Conservation (phyloP, 2,113 vertebrate species). For the Synodontis membranacea region DNA sequence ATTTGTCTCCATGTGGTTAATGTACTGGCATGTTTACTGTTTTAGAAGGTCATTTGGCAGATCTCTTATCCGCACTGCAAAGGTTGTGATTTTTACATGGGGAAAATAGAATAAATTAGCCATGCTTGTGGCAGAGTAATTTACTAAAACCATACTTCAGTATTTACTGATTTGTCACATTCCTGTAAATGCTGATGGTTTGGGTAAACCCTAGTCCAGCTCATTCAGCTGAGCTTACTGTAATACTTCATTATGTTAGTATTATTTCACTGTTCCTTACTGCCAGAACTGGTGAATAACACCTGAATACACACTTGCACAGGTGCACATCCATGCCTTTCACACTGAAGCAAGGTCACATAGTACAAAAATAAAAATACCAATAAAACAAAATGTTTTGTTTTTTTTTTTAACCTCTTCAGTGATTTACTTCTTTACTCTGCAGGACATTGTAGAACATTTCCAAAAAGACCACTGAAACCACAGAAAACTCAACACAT, state of each 20-base stretch:
- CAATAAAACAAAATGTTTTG: not conserved
- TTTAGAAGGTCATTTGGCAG: conserved; percentile 58
- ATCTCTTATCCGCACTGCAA: too few relatives aligned
- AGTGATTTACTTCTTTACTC: not conserved
- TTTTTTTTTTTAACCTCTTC: not conserved
- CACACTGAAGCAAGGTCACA: not conserved
- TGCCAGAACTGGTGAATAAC: not conserved
- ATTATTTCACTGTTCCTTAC: not conserved
- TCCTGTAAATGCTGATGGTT: not conserved
- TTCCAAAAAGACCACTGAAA: not conserved
- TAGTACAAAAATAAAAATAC: not conserved
- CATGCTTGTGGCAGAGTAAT: not conserved
- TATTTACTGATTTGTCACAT: not conserved
- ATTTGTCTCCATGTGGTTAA: conserved; percentile 19
- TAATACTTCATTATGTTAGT: not conserved
- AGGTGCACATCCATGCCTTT: not conserved
- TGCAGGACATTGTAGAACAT: not conserved
- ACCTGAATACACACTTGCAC: not conserved
- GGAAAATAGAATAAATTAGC: not conserved
- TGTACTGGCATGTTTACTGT: conserved; percentile 54
- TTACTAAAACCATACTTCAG: not conserved
- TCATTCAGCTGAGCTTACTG: not conserved
- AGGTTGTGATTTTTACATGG: not conserved
- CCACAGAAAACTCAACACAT: too few relatives aligned
- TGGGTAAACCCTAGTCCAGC: not conserved